Evolutionary conservation across 2,888 invertebrate species (phyloP), one percentile per base, ranked within the genome.

Genomic region (Sussaba pulchella): DNA sequence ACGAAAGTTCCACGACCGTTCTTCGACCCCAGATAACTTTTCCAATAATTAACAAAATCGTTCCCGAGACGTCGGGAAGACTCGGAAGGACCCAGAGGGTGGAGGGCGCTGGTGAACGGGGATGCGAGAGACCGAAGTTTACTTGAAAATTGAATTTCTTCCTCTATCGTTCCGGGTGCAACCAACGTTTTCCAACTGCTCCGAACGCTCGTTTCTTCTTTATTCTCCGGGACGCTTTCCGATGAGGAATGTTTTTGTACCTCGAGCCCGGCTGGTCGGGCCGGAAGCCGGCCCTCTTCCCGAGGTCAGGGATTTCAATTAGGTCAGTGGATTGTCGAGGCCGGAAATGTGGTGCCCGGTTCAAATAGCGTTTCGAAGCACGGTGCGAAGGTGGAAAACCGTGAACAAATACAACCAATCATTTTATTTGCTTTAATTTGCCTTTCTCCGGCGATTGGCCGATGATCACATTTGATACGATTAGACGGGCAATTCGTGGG

Each of bases 1-100:
- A 72, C 39, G 41, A 69, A 69, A 54, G 17, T 52, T 69, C 41
- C 41, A 24, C 26, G 21, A 17, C 3, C 54, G 24, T 5, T n/a
- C 64, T 66, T 50, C 52, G 39, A 31, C 54, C 21, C 67, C 61
- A 52, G 59, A 74, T 66, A 84, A 84, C 82, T 83, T 82, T 83
- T 83, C 82, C 82, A 84, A 84, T 84, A 84, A 84, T 84, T 84
- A 84, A 84, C 80, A 82, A 83, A 84, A 84, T 84, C 78, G 82
- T 78, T 81, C 74, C 67, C 72, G 52, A 72, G 81, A 78, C 75
- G 74, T 50, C 31, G 47, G 41, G 66, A 66, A 69, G 59, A 66
- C 43, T 47, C 19, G 59, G 63, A 50, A 59, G 66, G 59, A 66
- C 43, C 47, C 19, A 50, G 63, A 50, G 66, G 66, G 57, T 57